phyloP scores from a whole-genome alignment of 2,888 invertebrate species.

The Agrochola macilenta region DNA sequence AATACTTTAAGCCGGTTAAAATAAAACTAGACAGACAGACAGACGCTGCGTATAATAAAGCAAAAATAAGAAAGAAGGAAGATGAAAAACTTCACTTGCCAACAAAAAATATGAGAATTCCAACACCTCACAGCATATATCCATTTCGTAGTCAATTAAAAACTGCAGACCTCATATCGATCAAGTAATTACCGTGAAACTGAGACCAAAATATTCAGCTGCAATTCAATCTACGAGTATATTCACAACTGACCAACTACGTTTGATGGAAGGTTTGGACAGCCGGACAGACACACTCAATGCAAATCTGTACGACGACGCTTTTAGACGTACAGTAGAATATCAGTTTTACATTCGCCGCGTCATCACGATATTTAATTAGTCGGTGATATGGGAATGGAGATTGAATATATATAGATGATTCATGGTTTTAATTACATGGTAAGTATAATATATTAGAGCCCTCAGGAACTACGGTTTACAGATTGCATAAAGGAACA shows the following conservation, averaged over 20 bases:
- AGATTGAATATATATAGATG: neutral
- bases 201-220: constrained; percentile 22
- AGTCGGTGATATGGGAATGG: neutral
- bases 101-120: too few relatives aligned
- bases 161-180: neutral
- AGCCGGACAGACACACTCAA: constrained; percentile 13
- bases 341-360: neutral
- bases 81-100: too few relatives aligned
- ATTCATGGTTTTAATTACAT: neutral
- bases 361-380: neutral
- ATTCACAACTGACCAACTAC: neutral
- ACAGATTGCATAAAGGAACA: neutral
- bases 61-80: too few relatives aligned
- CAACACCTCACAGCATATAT: too few relatives aligned
- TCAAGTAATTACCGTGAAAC: neutral
- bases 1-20: too few relatives aligned
- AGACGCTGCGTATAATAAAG: too few relatives aligned
- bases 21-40: too few relatives aligned
- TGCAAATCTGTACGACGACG: constrained; percentile 22
- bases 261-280: constrained; percentile 5
- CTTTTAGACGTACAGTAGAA: constrained; percentile 22
- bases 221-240: constrained; percentile 42
- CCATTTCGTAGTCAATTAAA: too few relatives aligned
- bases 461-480: neutral
- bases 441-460: neutral